Conservation (phyloP, 2,113 vertebrate species). For the Piprites chloris region DNA sequence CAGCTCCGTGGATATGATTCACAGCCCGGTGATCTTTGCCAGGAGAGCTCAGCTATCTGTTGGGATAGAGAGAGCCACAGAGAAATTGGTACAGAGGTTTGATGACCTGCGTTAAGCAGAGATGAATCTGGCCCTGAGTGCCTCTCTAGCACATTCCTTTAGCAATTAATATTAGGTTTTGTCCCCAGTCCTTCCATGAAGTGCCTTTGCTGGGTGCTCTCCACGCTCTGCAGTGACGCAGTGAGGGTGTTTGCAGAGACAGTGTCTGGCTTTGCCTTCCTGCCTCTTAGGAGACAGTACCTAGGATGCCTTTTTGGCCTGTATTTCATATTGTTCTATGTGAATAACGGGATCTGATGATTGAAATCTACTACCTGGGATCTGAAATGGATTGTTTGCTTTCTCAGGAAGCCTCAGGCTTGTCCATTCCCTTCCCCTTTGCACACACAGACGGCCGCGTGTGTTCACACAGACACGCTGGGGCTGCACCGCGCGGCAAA, state of each 20-base stretch:
- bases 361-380: constrained; percentile 67
- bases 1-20: neutral
- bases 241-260: neutral
- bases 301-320: neutral
- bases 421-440: constrained; percentile 9
- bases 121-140: neutral
- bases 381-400: constrained; percentile 52
- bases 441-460: neutral
- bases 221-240: neutral
- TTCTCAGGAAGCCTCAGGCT: neutral
- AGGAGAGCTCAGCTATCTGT: neutral
- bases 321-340: constrained; percentile 56
- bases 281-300: neutral
- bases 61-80: neutral
- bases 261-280: neutral
- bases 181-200: neutral
- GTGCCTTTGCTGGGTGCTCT: neutral
- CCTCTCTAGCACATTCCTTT: neutral
- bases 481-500: constrained; percentile 71
- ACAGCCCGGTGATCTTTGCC: neutral
- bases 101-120: neutral
- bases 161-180: neutral
- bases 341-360: constrained; percentile 70
- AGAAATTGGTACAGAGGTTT: neutral
- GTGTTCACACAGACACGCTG: constrained; percentile 24